These are phyloP conservation scores for Callyntrura sp. DNA, from an alignment of 2,888 invertebrate genomes.

Conservation along the genomic window DNA sequence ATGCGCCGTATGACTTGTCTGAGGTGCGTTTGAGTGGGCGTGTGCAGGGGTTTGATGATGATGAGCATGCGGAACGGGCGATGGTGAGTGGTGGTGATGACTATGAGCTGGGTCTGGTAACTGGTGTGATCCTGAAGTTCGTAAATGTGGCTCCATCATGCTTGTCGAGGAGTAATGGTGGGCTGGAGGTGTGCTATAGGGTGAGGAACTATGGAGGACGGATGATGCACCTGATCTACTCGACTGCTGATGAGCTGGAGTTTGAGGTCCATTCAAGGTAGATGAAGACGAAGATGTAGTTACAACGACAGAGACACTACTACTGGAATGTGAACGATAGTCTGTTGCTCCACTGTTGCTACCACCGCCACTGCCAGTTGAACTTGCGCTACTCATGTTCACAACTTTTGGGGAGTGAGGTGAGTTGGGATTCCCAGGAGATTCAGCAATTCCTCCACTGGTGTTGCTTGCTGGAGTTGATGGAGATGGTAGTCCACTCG, in stretches of 20 bases:
- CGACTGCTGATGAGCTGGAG: constrained; percentile 70
- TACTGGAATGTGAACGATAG: constrained; percentile 72
- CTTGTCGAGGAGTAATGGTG: constrained; percentile 51
- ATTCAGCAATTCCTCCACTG: constrained; percentile 74
- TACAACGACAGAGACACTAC: constrained; percentile 19
- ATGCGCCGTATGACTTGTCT: constrained; percentile 65
- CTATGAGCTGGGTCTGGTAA: constrained; percentile 75
- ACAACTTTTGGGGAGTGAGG: constrained; percentile 76
- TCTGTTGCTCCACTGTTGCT: constrained; percentile 47
- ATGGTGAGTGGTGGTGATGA: constrained; percentile 67
- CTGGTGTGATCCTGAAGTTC: constrained; percentile 49
- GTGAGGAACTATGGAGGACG: constrained; percentile 56
- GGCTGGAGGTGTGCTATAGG: constrained; percentile 49
- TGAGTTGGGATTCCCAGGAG: constrained; percentile 76
- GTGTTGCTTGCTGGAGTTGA: constrained; percentile 71
- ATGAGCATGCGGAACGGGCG: constrained; percentile 59
- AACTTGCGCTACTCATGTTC: constrained; percentile 60
- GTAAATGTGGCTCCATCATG: constrained; percentile 62
- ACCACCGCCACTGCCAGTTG: not conserved
- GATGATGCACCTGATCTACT: constrained; percentile 64
- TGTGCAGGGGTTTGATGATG: constrained; percentile 71
- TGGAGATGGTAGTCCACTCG: constrained; percentile 71
- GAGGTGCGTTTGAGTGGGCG: constrained; percentile 76
- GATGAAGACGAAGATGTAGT: constrained; percentile 40
- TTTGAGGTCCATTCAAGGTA: constrained; percentile 57